A percentile compares a stretch with the other conserved stretches of the same genome.
Conservation (phyloP, 2,888 invertebrate species). For the Clivina fossor region DNA sequence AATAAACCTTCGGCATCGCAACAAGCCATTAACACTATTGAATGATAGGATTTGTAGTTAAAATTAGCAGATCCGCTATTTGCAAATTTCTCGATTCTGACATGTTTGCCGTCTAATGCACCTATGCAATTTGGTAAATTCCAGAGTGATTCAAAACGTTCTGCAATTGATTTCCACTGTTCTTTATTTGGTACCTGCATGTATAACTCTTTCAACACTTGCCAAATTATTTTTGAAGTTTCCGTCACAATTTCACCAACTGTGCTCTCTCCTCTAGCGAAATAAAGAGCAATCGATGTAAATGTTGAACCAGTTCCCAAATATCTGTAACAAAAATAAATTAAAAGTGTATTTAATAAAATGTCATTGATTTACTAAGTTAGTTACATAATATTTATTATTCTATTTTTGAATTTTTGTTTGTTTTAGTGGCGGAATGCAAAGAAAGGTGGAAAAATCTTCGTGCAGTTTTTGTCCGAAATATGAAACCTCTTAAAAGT, state of each 20-base stretch:
- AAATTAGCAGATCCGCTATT: constrained; percentile 41
- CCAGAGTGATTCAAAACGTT: constrained; percentile 42
- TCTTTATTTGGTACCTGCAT: constrained; percentile 38
- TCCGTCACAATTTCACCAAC: constrained; percentile 39
- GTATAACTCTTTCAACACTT: constrained; percentile 36
- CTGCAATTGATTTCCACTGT: constrained; percentile 40
- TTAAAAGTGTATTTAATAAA: no score
- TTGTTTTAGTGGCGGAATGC: constrained; percentile 32
- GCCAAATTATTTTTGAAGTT: constrained; percentile 39
- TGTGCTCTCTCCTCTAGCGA: constrained; percentile 39
- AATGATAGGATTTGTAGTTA: constrained; percentile 45
- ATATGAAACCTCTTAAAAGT: constrained; percentile 33
- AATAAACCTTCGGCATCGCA: constrained; percentile 45
- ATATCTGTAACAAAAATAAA: constrained; percentile 39
- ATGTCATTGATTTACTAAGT: no score
- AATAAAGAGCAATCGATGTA: constrained; percentile 38
- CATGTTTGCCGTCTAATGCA: constrained; percentile 43
- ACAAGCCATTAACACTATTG: constrained; percentile 43
- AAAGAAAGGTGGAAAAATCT: constrained; percentile 38
- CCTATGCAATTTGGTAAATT: constrained; percentile 43
- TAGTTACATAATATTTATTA: no score
- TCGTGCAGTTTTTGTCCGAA: constrained; percentile 35
- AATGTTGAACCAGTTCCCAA: constrained; percentile 40
- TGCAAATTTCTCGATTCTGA: constrained; percentile 42
- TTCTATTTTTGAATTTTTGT: no score